A percentile compares a stretch with the other conserved stretches of the same genome.
These are phyloP conservation scores for Callithrix jacchus DNA, from an alignment of 2,113 vertebrate genomes.

Conservation along the genomic window DNA sequence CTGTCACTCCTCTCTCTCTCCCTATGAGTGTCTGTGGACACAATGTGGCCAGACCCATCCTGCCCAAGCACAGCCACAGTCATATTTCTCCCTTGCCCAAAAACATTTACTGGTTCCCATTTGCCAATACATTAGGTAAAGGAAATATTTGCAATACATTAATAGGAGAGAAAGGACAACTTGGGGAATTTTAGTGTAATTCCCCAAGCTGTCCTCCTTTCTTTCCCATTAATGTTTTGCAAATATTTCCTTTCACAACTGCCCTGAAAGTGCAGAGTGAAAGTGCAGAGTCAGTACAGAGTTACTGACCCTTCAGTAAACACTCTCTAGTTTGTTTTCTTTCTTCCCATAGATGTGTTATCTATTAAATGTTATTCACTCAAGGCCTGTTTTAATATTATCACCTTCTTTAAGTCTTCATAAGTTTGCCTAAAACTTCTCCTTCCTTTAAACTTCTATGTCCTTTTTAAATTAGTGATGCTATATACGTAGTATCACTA, in stretches of 20 bases:
- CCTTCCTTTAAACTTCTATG: not conserved
- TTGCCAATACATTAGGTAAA: not conserved
- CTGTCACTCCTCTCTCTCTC: not conserved
- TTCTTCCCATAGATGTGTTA: not conserved
- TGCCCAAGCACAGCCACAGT: not conserved
- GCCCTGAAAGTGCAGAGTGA: not conserved
- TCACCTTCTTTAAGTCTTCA: not conserved
- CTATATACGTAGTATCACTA: not conserved
- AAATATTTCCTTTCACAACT: not conserved
- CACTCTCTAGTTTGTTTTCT: not conserved
- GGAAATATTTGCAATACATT: too few relatives aligned
- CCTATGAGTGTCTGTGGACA: not conserved
- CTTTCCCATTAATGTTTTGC: not conserved
- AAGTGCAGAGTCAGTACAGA: too few relatives aligned
- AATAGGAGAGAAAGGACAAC: too few relatives aligned
- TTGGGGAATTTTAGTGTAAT: not conserved
- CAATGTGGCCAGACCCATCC: not conserved
- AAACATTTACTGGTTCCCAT: not conserved
- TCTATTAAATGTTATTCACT: not conserved
- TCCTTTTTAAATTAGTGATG: not conserved
- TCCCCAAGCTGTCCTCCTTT: not conserved
- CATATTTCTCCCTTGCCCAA: fast-evolving
- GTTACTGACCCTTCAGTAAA: not conserved
- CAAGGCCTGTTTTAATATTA: not conserved
- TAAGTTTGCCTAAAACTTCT: not conserved